A percentile compares a stretch with the other conserved stretches of the same genome.
These are phyloP conservation scores for Caiman crocodilus DNA, from an alignment of 2,797 vertebrate genomes.

Conservation along the genomic window DNA sequence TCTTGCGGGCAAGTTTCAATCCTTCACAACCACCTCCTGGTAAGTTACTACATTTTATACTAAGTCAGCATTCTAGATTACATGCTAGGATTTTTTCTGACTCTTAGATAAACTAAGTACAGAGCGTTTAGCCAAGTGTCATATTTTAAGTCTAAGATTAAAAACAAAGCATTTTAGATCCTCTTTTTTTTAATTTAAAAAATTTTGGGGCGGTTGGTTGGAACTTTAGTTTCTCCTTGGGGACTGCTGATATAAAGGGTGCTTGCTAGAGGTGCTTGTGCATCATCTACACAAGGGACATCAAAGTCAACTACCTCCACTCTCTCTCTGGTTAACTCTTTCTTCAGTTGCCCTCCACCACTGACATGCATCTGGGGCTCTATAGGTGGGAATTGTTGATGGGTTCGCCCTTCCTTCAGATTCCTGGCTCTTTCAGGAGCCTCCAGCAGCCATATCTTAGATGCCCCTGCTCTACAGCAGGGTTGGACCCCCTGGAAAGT, in stretches of 20 bases:
- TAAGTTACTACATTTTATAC: conserved; percentile 69
- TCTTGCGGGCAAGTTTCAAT: conserved; percentile 94
- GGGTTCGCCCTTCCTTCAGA: too few relatives aligned
- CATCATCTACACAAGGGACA: background rate
- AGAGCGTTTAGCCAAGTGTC: background rate
- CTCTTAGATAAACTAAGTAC: background rate
- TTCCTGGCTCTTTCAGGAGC: too few relatives aligned
- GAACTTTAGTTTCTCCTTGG: background rate
- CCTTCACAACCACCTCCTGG: conserved; percentile 96
- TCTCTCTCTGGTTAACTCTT: too few relatives aligned
- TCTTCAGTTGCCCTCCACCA: too few relatives aligned
- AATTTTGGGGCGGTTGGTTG: background rate
- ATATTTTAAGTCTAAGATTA: background rate
- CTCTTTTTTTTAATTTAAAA: background rate
- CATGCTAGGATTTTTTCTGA: background rate
- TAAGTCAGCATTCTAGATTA: background rate
- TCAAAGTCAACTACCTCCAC: too few relatives aligned
- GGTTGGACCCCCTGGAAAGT: background rate
- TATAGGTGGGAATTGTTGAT: too few relatives aligned
- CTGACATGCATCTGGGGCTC: too few relatives aligned
- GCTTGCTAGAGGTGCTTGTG: background rate
- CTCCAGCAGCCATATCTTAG: too few relatives aligned
- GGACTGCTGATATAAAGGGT: background rate
- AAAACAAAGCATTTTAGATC: too few relatives aligned
- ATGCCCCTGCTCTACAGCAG: background rate